A percentile compares a stretch with the other conserved stretches of the same genome.
Conservation (phyloP, 2,113 vertebrate genomes). For the Siniperca knerii region DNA sequence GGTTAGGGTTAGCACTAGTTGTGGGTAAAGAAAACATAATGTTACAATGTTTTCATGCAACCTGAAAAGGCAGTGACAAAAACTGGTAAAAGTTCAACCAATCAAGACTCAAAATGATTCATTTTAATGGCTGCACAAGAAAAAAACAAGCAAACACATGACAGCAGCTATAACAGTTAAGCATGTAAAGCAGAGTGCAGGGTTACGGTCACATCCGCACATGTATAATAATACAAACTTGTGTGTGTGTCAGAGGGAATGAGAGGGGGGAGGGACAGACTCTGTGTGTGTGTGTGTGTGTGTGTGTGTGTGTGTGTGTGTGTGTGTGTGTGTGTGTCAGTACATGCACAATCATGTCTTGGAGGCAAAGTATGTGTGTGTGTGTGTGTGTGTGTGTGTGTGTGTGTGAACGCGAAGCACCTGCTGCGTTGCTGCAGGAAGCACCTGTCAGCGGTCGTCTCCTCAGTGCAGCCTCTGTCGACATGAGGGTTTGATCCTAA, state of each 20-base stretch:
- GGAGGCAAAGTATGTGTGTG: conserved; percentile 14
- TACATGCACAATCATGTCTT: conserved; percentile 47
- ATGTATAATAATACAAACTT: conserved; percentile 10
- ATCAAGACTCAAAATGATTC: background rate
- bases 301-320: conserved; percentile 18
- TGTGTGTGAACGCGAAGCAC: conserved; percentile 61
- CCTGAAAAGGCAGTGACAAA: background rate
- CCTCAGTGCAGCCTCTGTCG: conserved; percentile 67
- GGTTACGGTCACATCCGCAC: background rate
- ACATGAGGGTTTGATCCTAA: conserved; percentile 81
- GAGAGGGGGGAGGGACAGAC: background rate
- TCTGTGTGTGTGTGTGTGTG: background rate
- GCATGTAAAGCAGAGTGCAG: background rate
- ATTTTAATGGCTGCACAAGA: background rate
- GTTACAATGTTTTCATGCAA: background rate
- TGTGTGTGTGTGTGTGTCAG: conserved; percentile 15
- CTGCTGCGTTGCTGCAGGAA: conserved; percentile 80
- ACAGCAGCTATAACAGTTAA: conserved; percentile 1
- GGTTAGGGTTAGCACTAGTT: background rate
- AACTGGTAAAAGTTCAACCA: background rate
- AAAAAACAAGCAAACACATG: background rate
- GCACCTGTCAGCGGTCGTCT: conserved; percentile 82
- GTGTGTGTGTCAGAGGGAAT: conserved; percentile 30
- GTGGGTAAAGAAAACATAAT: background rate
- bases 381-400: conserved; percentile 32